Conservation (phyloP, 2,113 vertebrate genomes). For the Syngnathus scovelli region DNA sequence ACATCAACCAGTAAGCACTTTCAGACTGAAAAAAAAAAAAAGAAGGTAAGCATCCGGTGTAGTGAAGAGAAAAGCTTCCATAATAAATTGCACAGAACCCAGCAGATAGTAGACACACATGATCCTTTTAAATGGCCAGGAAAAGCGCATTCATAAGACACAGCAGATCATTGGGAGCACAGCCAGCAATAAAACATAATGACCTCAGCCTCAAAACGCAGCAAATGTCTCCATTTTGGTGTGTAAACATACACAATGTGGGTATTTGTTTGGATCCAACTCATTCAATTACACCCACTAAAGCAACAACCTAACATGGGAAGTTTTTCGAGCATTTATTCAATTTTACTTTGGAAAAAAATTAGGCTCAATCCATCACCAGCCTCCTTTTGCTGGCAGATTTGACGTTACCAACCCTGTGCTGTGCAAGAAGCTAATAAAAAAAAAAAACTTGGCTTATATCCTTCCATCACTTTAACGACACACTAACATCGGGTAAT, state of each 20-base stretch:
- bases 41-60: background rate
- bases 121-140: constrained; percentile 1
- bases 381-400: background rate
- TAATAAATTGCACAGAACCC: background rate
- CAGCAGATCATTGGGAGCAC: background rate
- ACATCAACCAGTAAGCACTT: background rate
- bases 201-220: background rate
- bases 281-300: background rate
- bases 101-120: background rate
- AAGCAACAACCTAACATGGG: background rate
- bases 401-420: background rate
- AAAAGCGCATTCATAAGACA: background rate
- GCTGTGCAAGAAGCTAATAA: background rate
- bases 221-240: background rate
- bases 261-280: background rate
- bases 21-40: background rate
- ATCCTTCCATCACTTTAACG: background rate
- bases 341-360: background rate
- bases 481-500: too few relatives aligned
- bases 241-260: background rate
- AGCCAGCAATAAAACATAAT: background rate
- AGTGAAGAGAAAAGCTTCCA: background rate
- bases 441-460: background rate
- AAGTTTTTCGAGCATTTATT: background rate
- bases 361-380: background rate